Percentiles rank a stretch among this genome's conserved stretches.
Evolutionary conservation across 2,797 vertebrate species (phyloP).

Genomic region (Rhadinocentrus ornatus): DNA sequence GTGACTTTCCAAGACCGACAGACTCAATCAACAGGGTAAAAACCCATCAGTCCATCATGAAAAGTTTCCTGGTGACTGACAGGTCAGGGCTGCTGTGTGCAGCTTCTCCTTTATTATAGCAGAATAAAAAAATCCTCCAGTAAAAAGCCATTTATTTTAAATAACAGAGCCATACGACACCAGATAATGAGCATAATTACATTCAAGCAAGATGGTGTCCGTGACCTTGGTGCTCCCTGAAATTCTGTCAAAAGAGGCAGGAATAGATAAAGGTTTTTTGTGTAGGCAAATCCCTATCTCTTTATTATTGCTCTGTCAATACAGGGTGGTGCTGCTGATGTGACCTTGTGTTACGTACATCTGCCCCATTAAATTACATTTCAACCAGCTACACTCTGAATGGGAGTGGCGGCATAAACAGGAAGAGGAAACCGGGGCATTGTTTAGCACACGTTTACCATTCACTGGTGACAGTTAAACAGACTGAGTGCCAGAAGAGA

Average conservation of each 20-base stretch:
- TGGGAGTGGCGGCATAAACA: constrained; percentile 53
- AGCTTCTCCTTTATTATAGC: constrained; percentile 51
- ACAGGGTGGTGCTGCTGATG: constrained; percentile 40
- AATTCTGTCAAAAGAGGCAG: constrained; percentile 68
- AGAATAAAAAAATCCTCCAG: constrained; percentile 49
- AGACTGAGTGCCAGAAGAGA: constrained; percentile 44
- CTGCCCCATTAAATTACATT: constrained; percentile 60
- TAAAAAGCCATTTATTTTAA: constrained; percentile 69
- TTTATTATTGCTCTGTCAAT: constrained; percentile 70
- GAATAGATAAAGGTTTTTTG: constrained; percentile 72
- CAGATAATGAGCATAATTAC: constrained; percentile 79
- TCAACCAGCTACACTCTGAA: constrained; percentile 53
- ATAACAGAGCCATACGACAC: constrained; percentile 62
- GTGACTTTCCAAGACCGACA: constrained; percentile 59
- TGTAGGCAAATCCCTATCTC: constrained; percentile 69
- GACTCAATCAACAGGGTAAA: constrained; percentile 40
- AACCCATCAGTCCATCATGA: constrained; percentile 66
- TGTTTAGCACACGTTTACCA: constrained; percentile 32
- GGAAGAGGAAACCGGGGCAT: constrained; percentile 35
- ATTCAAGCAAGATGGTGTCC: constrained; percentile 63
- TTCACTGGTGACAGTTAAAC: constrained; percentile 40
- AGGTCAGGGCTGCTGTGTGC: constrained; percentile 50
- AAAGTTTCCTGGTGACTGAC: constrained; percentile 65
- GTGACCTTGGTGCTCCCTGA: constrained; percentile 73
- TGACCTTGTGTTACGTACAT: constrained; percentile 75